A percentile compares a stretch with the other conserved stretches of the same genome.
phyloP scores from a whole-genome alignment of 2,888 invertebrate genomes.

The Mylabris sibirica region DNA sequence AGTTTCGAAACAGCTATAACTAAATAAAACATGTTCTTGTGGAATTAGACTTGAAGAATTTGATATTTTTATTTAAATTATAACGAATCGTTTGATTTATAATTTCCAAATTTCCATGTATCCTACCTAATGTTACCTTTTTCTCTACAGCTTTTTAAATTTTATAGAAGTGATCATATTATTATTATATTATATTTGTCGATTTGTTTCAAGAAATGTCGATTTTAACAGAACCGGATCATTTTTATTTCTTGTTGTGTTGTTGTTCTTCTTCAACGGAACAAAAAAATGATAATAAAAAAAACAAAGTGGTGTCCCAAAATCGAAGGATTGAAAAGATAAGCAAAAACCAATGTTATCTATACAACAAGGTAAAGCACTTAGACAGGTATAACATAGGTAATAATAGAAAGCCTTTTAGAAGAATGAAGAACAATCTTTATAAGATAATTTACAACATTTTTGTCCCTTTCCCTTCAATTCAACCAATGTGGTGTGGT shows the following conservation, averaged over 20 bases:
- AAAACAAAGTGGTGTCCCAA: background rate
- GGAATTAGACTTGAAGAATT: no score
- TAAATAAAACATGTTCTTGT: no score
- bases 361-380: slow-evolving; percentile 53
- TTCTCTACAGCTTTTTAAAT: no score
- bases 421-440: slow-evolving; percentile 34
- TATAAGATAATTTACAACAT: background rate
- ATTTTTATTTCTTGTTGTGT: background rate
- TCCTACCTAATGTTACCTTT: no score
- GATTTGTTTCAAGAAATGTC: no score
- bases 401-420: slow-evolving; percentile 42
- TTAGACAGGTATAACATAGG: slow-evolving; percentile 47
- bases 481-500: background rate
- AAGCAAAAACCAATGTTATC: slow-evolving; percentile 50
- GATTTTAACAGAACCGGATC: background rate
- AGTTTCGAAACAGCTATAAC: no score
- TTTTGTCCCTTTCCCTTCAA: background rate
- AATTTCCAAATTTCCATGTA: no score
- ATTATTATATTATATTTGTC: no score
- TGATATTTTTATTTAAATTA: no score
- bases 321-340: slow-evolving; percentile 33
- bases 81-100: no score
- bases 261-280: background rate
- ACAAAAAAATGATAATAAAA: background rate
- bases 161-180: no score